Evolutionary conservation across 2,113 vertebrate genomes (phyloP).

Genomic region (Ursus arctos): DNA sequence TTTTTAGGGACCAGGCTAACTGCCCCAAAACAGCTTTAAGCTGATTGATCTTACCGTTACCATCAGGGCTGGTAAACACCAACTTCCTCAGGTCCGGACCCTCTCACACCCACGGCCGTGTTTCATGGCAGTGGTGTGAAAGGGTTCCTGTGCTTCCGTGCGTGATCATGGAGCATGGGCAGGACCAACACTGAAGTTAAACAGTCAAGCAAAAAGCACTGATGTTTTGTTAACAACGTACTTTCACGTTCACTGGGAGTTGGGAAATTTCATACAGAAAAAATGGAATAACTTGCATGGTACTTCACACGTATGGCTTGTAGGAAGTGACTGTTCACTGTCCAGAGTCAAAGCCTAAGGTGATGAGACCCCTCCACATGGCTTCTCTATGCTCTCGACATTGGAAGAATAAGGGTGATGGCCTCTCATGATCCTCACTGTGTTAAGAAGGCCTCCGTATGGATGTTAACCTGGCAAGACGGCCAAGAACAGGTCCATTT

Average conservation of each 20-base stretch:
- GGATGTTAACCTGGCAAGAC: not conserved
- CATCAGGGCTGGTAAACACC: not conserved
- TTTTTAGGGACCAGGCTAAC: not conserved
- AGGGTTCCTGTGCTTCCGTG: not conserved
- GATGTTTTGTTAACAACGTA: not conserved
- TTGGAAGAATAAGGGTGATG: not conserved
- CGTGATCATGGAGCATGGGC: no score
- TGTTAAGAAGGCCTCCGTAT: no score
- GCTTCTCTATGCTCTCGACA: not conserved
- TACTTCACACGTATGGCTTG: not conserved
- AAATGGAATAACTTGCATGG: accelerated
- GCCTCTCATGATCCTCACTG: no score
- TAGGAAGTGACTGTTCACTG: not conserved
- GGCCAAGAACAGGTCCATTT: not conserved
- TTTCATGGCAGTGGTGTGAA: accelerated
- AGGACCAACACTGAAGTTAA: no score
- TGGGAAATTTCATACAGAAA: not conserved
- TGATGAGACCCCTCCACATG: not conserved
- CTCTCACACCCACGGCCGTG: not conserved
- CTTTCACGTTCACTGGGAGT: not conserved
- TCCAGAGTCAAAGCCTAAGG: not conserved
- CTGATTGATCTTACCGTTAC: no score
- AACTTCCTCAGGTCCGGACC: not conserved
- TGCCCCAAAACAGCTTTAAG: not conserved
- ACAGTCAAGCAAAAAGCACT: not conserved